Conservation (phyloP, 2,888 invertebrate genomes). For the Chesias legatella region DNA sequence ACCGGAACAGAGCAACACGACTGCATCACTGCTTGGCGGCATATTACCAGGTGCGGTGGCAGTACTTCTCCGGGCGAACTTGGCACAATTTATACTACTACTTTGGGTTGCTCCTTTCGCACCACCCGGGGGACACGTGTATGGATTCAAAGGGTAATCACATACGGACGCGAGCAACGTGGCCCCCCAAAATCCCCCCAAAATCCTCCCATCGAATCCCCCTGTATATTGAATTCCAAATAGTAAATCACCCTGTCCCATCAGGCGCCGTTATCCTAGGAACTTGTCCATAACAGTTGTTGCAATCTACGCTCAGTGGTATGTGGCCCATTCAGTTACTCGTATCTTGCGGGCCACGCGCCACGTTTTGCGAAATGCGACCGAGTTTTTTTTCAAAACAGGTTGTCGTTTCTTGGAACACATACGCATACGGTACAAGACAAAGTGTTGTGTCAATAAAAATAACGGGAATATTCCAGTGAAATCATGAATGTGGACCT, state of each 20-base stretch:
- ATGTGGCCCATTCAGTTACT: constrained; percentile 34
- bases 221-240: constrained; percentile 3
- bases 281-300: constrained; percentile 46
- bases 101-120: no score
- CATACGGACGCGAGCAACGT: no score
- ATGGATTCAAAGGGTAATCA: no score
- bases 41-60: no score
- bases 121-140: no score
- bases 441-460: constrained; percentile 26
- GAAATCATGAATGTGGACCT: constrained; percentile 12
- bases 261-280: constrained; percentile 48
- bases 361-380: constrained; percentile 26
- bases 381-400: constrained; percentile 18
- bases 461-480: constrained; percentile 22
- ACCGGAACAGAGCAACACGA: no score
- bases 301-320: constrained; percentile 34
- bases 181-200: no score
- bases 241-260: constrained; percentile 21
- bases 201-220: no score
- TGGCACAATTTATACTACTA: no score
- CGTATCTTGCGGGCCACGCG: constrained; percentile 34
- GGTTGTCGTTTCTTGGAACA: constrained; percentile 21
- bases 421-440: constrained; percentile 21
- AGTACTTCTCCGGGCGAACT: no score
- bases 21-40: no score